Evolutionary conservation across 2,888 invertebrate genomes (phyloP), one percentile per base, ranked within the genome.

Genomic region (Callyntrura sp.): DNA sequence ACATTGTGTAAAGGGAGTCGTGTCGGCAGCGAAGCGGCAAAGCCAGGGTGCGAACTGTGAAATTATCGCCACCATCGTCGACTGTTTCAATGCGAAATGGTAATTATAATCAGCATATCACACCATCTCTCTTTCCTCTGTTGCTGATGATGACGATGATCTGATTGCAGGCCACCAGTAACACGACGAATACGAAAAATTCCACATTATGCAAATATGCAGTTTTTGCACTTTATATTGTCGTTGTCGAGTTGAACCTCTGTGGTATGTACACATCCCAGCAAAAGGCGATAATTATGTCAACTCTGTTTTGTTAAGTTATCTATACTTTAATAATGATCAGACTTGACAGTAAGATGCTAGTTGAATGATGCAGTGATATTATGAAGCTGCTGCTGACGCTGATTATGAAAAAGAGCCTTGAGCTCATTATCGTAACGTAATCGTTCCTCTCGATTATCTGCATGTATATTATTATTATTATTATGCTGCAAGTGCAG

Each of bases 391-490:
- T 57, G n/a, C 48, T 20, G 60, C 60, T 81, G 79, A 81, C 62
- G 62, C 62, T 81, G 62, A 60, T 81, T 81, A 81, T 81, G 62
- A 68, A 78, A 51, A 60, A 65, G 76, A 88, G 79, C 89, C 89
- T 89, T 89, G 89, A 89, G 89, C 89, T 89, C 89, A 89, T 89
- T 89, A 89, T 89, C 89, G 79, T 85, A 86, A 45, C 68, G 83
- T 68, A 84, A 68, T 68, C 68, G 68, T 57, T 84, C 43, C 55
- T 57, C 57, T 57, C 57, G 51, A 28, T 84, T 84, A 51, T 84
- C 84, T 68, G 8, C 55, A 65, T 25, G 35, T 17, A 65, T 65
- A 28, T 9, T n/a, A 48, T 55, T 51, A 48, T 14, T 35, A 76
- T 51, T 28, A 65, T 65, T 28, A 65, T 28, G 25, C 65, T 35